Base-by-base conservation (phyloP, 2,113 vertebrate species). In the Myiozetetes cayanensis region DNA sequence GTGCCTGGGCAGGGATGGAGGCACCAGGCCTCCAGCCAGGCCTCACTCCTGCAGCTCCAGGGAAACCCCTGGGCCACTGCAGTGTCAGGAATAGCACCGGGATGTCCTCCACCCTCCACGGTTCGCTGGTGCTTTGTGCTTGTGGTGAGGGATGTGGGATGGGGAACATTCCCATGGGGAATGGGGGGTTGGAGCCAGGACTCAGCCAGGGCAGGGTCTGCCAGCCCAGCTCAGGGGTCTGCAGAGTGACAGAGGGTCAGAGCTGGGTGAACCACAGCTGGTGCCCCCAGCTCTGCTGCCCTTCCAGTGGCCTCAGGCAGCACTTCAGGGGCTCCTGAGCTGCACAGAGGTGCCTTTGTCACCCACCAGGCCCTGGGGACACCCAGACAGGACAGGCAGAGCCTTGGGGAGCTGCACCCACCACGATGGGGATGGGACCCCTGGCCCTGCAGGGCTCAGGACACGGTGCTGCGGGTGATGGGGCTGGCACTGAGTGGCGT, bases 401-500 rank as follows among this genome's bases (percentile, higher is more conserved):
- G 31, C 43, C 52, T 20, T 3, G 0, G 31, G 27, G 53, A 28
- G 9, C n/a, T 35, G 49, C 14, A 11, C 18, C 21, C 3, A 8
- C 16, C 33, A 10, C 35, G 41, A 12, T 22, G 55, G 55, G 20
- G 19, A 5, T 14, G 2, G 23, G n/a, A 24, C 16, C 35, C 17
- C 66, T 6, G 3, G 56, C 37, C 10, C 10, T 30, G 2, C 33
- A 11, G 81, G 21, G 8, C 39, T 39, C 14, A 4, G n/a, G 37
- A 30, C 33, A 24, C 0, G 3, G 30, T 1, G 31, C 43, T 2
- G 1, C 1, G 1, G 27, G 7, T 0, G 1, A 4, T 4, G 61
- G 61, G 61, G 37, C 11, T 28, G 37, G 61, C 61, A 41, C 37
- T 14, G 37, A 13, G 37, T 2, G 27, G 37, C 6, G 8, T 28